Evolutionary conservation across 2,888 invertebrate species (phyloP).

Genomic region (Andrena trimmerana): DNA sequence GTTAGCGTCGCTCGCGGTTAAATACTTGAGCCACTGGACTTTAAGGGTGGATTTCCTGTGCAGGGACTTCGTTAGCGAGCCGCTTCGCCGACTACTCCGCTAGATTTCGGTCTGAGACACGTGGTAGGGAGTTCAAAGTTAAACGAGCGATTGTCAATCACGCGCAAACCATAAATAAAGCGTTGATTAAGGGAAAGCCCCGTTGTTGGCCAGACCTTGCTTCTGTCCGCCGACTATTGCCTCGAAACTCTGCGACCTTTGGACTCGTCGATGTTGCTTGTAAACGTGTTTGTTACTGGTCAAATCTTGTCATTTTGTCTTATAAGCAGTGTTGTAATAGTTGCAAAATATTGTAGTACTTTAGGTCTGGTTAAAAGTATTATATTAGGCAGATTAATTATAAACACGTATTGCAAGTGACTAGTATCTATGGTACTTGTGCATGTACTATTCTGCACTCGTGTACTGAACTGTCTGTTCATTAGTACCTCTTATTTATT

Average conservation of each 20-base stretch:
- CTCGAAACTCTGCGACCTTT: conserved; percentile 2
- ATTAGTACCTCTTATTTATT: neutral
- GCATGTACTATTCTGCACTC: neutral
- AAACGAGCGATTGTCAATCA: conserved; percentile 47
- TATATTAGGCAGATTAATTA: too few relatives aligned
- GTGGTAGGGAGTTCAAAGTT: conserved; percentile 35
- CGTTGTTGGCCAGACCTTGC: neutral
- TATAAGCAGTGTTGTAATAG: too few relatives aligned
- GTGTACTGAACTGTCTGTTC: neutral
- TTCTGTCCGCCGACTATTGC: conserved; percentile 16
- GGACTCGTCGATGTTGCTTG: neutral
- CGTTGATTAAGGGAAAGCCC: conserved; percentile 43
- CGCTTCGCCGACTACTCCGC: conserved; percentile 22
- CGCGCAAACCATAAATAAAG: conserved; percentile 52
- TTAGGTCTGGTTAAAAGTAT: too few relatives aligned
- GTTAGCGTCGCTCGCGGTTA: conserved; percentile 61
- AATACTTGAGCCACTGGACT: conserved; percentile 68
- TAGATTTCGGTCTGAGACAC: conserved; percentile 27
- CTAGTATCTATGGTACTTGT: too few relatives aligned
- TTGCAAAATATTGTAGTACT: too few relatives aligned
- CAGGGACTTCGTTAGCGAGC: conserved; percentile 39
- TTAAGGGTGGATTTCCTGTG: conserved; percentile 62
- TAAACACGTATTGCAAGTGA: too few relatives aligned
- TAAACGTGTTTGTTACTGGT: neutral
- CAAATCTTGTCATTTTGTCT: too few relatives aligned